Evolutionary conservation across 2,113 vertebrate species (phyloP), one percentile per base, ranked within the genome.

Genomic region (Toxotes jaculatrix): DNA sequence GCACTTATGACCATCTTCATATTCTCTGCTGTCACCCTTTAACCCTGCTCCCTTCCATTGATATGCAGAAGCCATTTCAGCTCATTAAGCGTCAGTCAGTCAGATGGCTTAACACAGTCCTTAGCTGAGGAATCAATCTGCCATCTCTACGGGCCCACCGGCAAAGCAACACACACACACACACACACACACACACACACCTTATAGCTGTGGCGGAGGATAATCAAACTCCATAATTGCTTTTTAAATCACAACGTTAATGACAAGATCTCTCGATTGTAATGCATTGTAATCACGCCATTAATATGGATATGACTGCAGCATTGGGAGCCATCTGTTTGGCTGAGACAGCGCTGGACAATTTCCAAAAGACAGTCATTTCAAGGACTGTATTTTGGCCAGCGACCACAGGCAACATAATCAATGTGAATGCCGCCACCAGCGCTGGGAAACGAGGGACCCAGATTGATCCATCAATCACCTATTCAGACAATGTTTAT

Each of bases 191-290:
- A 23, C 43, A 56, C 56, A 49, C 57, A 62, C 40, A 36, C 59
- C 77, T 72, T 80, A 87, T 77, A 76, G 85, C 86, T 73, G 87
- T 12, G 56, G 57, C 75, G 60, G 89, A 90, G 87, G 91, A 93
- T 93, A 93, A 94, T 94, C 90, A 93, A 92, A 93, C 90, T 70
- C 88, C 88, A 92, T 94, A 94, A 95, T 95, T 93, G 93, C 92
- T 94, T 95, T 93, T 95, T 92, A 93, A 93, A 94, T 95, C 91
- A 91, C 93, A 88, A 85, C 79, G 87, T 92, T 94, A 94, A 95
- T 92, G 93, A 95, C 89, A 90, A 93, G 90, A 94, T 93, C 90
- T 92, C 92, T 91, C 14, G 61, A 93, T 93, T 92, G 91, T 90
- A 91, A 89, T 91, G 93, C 82, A 92, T 94, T 92, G 92, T 94